A percentile compares a stretch with the other conserved stretches of the same genome.
Evolutionary conservation across 2,797 vertebrate species (phyloP).

Genomic region (Natrix natrix): DNA sequence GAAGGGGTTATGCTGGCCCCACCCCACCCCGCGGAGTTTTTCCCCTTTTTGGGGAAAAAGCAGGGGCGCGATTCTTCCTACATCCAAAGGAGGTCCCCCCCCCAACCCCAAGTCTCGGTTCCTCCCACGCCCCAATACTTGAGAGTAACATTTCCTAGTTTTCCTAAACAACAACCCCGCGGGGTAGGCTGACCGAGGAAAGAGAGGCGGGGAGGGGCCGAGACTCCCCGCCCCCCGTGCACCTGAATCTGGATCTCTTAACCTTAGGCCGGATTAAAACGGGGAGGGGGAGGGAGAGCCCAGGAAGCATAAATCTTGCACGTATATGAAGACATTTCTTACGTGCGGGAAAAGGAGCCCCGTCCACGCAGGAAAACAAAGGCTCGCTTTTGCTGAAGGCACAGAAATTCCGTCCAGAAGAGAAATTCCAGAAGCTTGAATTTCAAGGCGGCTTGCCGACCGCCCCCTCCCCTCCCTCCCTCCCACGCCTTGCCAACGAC

Average conservation of each 20-base stretch:
- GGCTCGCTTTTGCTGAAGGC: neutral
- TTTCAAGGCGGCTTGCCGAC: neutral
- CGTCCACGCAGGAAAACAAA: neutral
- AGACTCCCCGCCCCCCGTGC: neutral
- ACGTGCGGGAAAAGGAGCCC: neutral
- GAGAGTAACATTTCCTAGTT: neutral
- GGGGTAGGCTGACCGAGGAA: neutral
- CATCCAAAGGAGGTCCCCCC: neutral
- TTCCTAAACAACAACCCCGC: neutral
- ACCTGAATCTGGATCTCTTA: neutral
- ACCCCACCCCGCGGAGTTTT: neutral
- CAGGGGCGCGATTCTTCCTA: neutral
- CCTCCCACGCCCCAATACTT: neutral
- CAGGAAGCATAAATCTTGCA: neutral
- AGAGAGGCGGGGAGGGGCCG: neutral
- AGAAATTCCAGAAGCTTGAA: neutral
- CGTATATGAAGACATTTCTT: neutral
- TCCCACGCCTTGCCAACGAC: neutral
- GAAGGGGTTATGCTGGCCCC: neutral
- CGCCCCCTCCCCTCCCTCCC: neutral
- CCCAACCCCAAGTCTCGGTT: neutral
- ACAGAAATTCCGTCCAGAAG: neutral
- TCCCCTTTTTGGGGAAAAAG: neutral
- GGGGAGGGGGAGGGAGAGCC: no score
- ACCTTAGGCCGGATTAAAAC: neutral